Base-by-base conservation (phyloP, 2,888 invertebrate species). In the Agrilus mali region DNA sequence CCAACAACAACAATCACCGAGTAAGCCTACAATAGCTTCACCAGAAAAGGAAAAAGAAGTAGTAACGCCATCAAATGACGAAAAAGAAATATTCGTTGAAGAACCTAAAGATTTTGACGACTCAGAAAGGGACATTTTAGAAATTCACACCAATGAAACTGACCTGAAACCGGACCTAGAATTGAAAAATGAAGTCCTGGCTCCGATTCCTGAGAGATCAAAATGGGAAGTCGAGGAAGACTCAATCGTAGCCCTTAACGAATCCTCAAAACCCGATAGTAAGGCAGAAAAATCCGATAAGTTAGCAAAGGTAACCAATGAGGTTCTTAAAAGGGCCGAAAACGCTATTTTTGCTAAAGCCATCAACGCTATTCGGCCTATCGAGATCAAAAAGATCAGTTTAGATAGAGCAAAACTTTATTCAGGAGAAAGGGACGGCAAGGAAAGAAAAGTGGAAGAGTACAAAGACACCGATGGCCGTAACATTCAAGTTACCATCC, bases 271-370 rank as follows among this genome's bases (percentile, higher is more conserved):
- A 52, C 42, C 51, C 64, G 71, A 64, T 22, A 41, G 50, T 1
- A 63, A 61, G 50, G 47, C 50, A 13, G 42, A 42, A 14, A 41
- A 43, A 33, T 35, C 36, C 12, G 75, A 74, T 52, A 75, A 75
- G 53, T 68, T 71, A 7, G 74, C 73, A 43, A 86, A 86, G 67
- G 80, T 80, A 1, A 89, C 90, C 1, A 85, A 83, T 15, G 90
- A 90, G 65, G 88, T 93, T 4, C 70, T 93, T 40, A 90, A 92
- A 60, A 74, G 89, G 51, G 92, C 93, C 2, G 92, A 93, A 68
- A 90, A 92, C 62, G 90, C 86, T 0, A 85, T 93, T 54, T 87
- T 92, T 62, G 86, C 90, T 35, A 88, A 92, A 64, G 86, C 86
- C 1, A 84, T 86, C 36, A 86, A 82, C 57, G 85, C 87, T 0